Evolutionary conservation across 1,140 invertebrate species (phyloP), one percentile per base, ranked within the genome.

Genomic region (Drosophila rhopaloa): DNA sequence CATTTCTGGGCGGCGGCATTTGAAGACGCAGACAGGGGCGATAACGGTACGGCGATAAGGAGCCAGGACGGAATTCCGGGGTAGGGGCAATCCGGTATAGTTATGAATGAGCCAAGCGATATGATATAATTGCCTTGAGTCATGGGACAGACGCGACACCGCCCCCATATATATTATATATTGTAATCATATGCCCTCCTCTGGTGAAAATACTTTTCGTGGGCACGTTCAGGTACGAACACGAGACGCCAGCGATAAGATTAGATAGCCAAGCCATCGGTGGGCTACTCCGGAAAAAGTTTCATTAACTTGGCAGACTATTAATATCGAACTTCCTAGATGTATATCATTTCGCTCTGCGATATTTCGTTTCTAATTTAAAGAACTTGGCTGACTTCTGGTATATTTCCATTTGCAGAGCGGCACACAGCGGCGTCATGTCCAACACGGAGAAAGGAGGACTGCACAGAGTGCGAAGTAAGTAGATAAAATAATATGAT

Each of bases 401-500:
- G 62, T 65, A 44, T 71, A 50, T 63, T 80, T 71, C 53, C 55
- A 47, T 54, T 89, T 70, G 29, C 62, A 88, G 84, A 62, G 48
- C 62, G 13, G 24, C 37, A 32, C 44, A n/a, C 8, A 32, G 32
- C 27, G 38, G 11, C 51, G 59, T 38, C 41, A 90, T 90, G 86
- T 90, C 86, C 44, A 90, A 90, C 61, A 91, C 86, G 43, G 86
- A 90, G 81, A 86, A 72, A 65, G 54, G 77, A 44, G 86, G 86
- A 2, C 62, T 86, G 16, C 79, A 79, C 43, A 82, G 79, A 83
- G 56, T 91, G 35, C 70, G 76, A 78, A 88, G 86, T 90, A 81
- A 90, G 86, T 90, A 85, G n/a, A 51, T 16, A 11, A 6, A 5
- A 10, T 10, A n/a, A 11, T 32, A 65, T 76, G 44, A 70, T 55